Evolutionary conservation across 1,140 invertebrate genomes (phyloP), one percentile per base, ranked within the genome.

Genomic region (Thaumatotibia leucotreta): DNA sequence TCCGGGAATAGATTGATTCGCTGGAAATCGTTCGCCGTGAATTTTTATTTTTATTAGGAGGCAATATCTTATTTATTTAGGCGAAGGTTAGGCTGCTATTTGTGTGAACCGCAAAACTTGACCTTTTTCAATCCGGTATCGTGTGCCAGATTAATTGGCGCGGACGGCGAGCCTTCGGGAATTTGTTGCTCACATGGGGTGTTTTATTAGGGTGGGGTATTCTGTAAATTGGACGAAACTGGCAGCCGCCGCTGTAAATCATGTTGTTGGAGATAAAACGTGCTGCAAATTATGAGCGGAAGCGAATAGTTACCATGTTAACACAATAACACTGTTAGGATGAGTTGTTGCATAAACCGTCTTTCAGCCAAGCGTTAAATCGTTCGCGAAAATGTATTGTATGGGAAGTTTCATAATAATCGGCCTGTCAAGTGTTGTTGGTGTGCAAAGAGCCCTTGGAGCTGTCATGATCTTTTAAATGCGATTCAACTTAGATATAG

Each of bases 201-300:
- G 23, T 58, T 58, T 58, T 58, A 58, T 58, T 27, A 58, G 23
- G 52, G 23, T 27, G 24, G 24, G 50, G 52, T 14, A 27, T 58
- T 58, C 52, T 58, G 52, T 58, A 58, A 58, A 58, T 58, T 58
- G 52, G 52, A 58, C 52, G 23, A 58, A 58, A 58, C 52, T 58
- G 52, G 52, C 52, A 29, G 52, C n/a, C 52, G 52, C 23, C 10
- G n/a, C 52, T 58, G 52, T 58, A 58, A 58, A 58, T 58, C 52
- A 58, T 58, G 52, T 58, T 58, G 52, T 58, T 27, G 52, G 27
- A 14, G 52, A 58, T 58, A 58, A 58, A 27, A 27, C 4, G 52
- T 27, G 52, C 4, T 6, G 27, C n/a, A 27, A 58, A 24, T 3
- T n/a, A 10, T 2, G 52, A 58, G 52, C 9, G 52, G 1, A 4